Base-by-base conservation (phyloP, 1,140 invertebrate genomes). In the Teleopsis dalmanni region DNA sequence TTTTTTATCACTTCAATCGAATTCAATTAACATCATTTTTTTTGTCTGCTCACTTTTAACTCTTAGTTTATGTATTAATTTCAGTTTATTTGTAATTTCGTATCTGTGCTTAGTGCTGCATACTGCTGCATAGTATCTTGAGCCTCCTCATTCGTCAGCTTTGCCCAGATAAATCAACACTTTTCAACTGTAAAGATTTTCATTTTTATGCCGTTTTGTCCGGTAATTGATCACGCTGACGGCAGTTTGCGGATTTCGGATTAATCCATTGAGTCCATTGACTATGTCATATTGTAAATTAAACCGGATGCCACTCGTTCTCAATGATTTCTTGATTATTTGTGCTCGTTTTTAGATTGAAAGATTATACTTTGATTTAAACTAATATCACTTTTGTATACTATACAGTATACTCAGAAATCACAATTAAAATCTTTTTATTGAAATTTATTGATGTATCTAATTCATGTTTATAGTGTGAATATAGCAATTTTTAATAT, bases 11-110 rank as follows among this genome's bases (percentile, higher is more conserved):
- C 48, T 44, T 45, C 48, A 50, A 50, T 50, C 48, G 48, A 50
- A 50, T 50, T 50, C 48, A 50, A 50, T 50, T 50, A 50, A 44
- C 48, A 37, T 37, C 29, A 41, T 48, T 48, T 48, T 41, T 26
- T 37, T 48, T 23, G 36, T 34, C 33, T 35, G 19, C 34, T 8
- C 11, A 11, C 13, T 35, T 35, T n/a, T 16, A n/a, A 35, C n/a
- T 35, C 34, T 16, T 35, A 18, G 8, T 16, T 35, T 35, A 9
- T 37, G 22, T 37, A 11, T 19, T 21, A 21, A 3, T 19, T 19
- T 37, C 16, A 37, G 22, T 19, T n/a, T 38, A 38, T 38, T 38
- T 38, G 37, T 37, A 37, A 38, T 38, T 38, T 38, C 19, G 25
- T 10, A 22, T 33, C 23, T 26, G 25, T 11, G 25, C 23, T 31